Evolutionary conservation across 2,888 invertebrate genomes (phyloP).

Genomic region (Drosophila birchii): DNA sequence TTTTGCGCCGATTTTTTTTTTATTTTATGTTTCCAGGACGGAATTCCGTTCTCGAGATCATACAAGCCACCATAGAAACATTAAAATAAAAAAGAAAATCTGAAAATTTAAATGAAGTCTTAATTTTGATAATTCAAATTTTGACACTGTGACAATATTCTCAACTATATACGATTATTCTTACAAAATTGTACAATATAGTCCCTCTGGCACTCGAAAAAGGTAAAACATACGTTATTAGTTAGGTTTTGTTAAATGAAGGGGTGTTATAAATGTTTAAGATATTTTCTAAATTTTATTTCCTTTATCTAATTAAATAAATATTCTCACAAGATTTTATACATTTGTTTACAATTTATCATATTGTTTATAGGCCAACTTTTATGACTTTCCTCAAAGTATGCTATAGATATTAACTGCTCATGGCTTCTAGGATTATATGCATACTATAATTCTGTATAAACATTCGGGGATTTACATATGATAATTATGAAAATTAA

Average conservation of each 20-base stretch:
- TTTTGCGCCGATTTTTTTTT: background rate
- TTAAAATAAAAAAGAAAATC: background rate
- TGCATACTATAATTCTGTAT: background rate
- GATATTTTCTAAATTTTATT: background rate
- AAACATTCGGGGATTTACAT: background rate
- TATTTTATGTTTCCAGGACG: background rate
- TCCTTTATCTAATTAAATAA: background rate
- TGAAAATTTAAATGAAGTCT: background rate
- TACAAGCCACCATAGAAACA: background rate
- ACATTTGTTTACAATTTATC: background rate
- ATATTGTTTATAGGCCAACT: background rate
- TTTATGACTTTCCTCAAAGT: slow-evolving; percentile 3
- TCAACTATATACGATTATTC: background rate
- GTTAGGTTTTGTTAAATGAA: background rate
- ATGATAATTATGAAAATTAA: too few species aligned
- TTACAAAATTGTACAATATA: background rate
- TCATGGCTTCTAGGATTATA: background rate
- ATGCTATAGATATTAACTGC: background rate
- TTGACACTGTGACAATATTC: background rate
- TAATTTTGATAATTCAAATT: slow-evolving; percentile 3
- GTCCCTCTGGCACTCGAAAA: background rate
- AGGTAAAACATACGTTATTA: background rate
- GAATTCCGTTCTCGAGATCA: background rate
- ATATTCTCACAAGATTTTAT: background rate
- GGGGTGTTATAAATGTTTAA: background rate